Base-by-base conservation (phyloP, 2,888 invertebrate genomes). In the Eumerus sabulonum region DNA sequence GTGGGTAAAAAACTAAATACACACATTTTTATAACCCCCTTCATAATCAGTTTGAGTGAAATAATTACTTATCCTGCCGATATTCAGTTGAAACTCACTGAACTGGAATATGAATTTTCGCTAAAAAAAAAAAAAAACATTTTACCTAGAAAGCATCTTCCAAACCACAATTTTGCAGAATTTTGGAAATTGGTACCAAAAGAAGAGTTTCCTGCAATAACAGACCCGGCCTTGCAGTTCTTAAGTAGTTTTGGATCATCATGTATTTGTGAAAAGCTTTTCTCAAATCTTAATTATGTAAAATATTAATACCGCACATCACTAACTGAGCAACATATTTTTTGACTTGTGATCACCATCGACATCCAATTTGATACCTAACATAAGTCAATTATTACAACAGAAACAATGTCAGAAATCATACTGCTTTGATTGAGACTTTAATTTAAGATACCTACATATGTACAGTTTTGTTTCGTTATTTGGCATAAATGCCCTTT, bases 31-130 rank as follows among this genome's bases (percentile, higher is more conserved):
- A 48, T 48, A 48, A 42, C 14, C 17, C 47, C 47, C 47, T 47
- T 47, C 51, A 51, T 13, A 35, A 51, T 51, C 51, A 51, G 36
- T 51, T 51, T 51, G 14, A 35, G 35, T 36, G 36, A 51, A 51
- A 51, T 51, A 51, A 36, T 51, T 4, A 51, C 14, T 51, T 51
- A 35, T 51, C 35, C 51, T 36, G 51, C 36, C 35, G 9, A 51
- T 51, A 51, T 36, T 51, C 36, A 51, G 9, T 51, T 51, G 51
- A 14, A 51, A 51, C 51, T 51, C 51, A 51, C 13, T 42, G 42
- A 56, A 40, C 56, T 56, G 42, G 42, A 42, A 56, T 42, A 40
- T 56, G 19, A 40, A 18, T 56, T 17, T 56, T 17, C 42, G 19
- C 42, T 56, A n/a, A n/a, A n/a, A n/a, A n/a, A n/a, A n/a, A n/a